Percentiles rank a stretch among this genome's conserved stretches.
phyloP scores from a whole-genome alignment of 1,140 invertebrate species.

The Cardiocondyla obscurior region DNA sequence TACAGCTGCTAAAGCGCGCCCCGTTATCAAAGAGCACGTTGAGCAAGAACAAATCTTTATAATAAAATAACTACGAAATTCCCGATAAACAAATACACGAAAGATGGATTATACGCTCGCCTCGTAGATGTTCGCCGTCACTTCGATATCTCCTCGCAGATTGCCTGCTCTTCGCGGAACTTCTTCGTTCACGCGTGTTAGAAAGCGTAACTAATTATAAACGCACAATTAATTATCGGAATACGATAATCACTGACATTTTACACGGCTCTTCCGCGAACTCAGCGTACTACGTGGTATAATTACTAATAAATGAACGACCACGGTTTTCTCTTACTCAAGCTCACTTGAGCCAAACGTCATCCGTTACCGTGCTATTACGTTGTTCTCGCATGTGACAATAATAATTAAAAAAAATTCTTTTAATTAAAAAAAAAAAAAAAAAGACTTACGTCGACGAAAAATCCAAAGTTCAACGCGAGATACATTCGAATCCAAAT shows the following conservation, averaged over 20 bases:
- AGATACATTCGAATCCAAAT: background rate
- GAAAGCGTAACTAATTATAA: background rate
- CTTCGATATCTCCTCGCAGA: background rate
- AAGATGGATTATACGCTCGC: background rate
- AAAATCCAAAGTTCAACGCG: background rate
- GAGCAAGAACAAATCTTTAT: background rate
- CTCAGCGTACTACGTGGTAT: background rate
- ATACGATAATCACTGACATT: background rate
- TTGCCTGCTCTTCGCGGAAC: background rate
- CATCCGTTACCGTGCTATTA: background rate
- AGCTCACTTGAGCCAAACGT: background rate
- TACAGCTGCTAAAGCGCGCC: no score
- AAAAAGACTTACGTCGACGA: no score
- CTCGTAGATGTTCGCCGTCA: background rate
- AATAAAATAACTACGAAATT: background rate
- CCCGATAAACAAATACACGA: background rate
- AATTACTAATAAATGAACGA: background rate
- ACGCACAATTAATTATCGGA: background rate
- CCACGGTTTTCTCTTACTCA: background rate
- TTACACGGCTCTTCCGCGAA: background rate
- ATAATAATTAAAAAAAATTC: no score
- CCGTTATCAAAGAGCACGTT: no score
- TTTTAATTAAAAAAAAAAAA: no score
- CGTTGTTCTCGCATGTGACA: background rate
- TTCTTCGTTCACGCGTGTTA: background rate